Conservation (phyloP, 2,113 vertebrate species). For the Gasterosteus nipponicus region DNA sequence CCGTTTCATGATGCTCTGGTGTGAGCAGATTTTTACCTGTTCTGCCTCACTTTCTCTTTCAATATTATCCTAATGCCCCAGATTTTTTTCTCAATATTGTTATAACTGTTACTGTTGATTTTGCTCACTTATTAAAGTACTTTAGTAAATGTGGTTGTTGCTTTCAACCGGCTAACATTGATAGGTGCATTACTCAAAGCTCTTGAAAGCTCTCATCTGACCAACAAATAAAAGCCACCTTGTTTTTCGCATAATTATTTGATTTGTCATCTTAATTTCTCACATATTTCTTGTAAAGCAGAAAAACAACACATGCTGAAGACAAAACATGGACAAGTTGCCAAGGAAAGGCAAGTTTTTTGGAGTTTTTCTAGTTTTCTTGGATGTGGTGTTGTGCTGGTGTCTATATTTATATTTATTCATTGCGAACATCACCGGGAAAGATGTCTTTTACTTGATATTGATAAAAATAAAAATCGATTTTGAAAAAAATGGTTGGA, state of each 20-base stretch:
- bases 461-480: conserved; percentile 6
- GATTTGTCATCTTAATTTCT: conserved; percentile 16
- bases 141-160: background rate
- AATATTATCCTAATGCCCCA: background rate
- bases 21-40: conserved; percentile 24
- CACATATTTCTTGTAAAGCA: conserved; percentile 21
- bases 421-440: conserved; percentile 10
- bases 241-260: conserved; percentile 5
- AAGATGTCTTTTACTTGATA: background rate
- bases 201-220: background rate
- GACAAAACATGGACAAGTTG: conserved; percentile 44
- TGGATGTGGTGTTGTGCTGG: conserved; percentile 11
- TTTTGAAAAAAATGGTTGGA: background rate
- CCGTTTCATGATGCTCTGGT: background rate
- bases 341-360: conserved; percentile 29
- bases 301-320: conserved; percentile 19
- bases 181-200: background rate
- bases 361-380: conserved; percentile 17
- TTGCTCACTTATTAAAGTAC: background rate
- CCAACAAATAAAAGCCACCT: background rate
- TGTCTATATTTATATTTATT: conserved; percentile 31
- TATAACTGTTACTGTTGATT: background rate
- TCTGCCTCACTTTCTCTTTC: conserved; percentile 37
- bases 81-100: background rate
- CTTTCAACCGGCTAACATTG: background rate